phyloP scores from a whole-genome alignment of 2,888 invertebrate genomes.

The Ischnura elegans region DNA sequence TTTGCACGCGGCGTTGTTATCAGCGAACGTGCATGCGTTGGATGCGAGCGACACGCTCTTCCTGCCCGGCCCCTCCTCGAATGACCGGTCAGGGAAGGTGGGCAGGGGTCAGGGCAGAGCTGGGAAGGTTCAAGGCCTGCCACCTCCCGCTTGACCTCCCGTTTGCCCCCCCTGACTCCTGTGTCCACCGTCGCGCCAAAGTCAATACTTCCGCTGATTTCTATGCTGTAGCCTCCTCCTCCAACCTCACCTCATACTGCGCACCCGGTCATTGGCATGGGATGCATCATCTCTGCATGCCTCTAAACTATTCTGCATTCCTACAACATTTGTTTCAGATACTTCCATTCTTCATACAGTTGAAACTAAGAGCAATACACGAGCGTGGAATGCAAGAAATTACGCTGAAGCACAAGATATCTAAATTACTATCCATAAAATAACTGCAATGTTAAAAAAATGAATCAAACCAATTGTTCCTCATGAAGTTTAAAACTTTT shows the following conservation, averaged over 20 bases:
- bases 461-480: too few species aligned
- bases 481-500: too few species aligned
- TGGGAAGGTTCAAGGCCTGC: not conserved
- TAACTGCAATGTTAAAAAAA: too few species aligned
- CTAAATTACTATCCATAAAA: too few species aligned
- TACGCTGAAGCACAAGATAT: too few species aligned
- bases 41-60: constrained; percentile 18
- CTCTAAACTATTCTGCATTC: too few species aligned
- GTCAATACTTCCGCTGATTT: not conserved
- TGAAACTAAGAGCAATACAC: too few species aligned
- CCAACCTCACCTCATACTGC: too few species aligned
- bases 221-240: not conserved
- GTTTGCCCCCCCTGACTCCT: not conserved
- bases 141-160: not conserved
- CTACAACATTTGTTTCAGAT: too few species aligned
- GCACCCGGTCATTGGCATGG: not conserved
- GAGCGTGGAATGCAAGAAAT: too few species aligned
- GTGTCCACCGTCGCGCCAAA: not conserved
- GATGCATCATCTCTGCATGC: too few species aligned
- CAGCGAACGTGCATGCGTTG: not conserved
- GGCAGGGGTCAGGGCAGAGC: constrained; percentile 24
- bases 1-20: constrained; percentile 10
- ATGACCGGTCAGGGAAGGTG: constrained; percentile 30
- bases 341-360: too few species aligned
- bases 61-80: constrained; percentile 21